Evolutionary conservation across 2,888 invertebrate species (phyloP), one percentile per base, ranked within the genome.

Genomic region (Lycaena phlaeas): DNA sequence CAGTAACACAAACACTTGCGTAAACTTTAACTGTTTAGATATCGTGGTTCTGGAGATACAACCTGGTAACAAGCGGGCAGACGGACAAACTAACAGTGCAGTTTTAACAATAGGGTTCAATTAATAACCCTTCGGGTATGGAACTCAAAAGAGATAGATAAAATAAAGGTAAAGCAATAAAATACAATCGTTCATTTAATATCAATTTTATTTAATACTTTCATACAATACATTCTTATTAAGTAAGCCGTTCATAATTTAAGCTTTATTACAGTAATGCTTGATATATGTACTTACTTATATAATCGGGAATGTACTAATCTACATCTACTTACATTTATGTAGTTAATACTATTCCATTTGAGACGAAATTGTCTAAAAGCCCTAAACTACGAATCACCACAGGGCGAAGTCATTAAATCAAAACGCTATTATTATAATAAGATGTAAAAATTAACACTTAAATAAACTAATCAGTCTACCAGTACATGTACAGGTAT

Each of bases 221-320:
- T 34, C 18, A 34, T 34, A 22, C 18, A 34, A 22, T 34, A 34
- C 34, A 34, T 34, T 22, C 34, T 34, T 34, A 31, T 11, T 31
- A 34, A 12, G 34, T 18, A 22, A 34, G 17, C 18, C 11, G 22
- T 34, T 22, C 34, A 34, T 34, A 18, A 34, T 34, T 34, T 34
- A 34, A 34, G 18, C 7, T 34, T 34, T 34, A 34, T 34, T 18
- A 34, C 34, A 34, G 18, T 34, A 11, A 31, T 41, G 44, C 48
- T 64, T 61, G 57, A 62, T 60, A n/a, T n/a, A n/a, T 59, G 60
- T 43, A 41, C 44, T 46, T 46, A 49, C 58, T 52, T 81, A 81
- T 81, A 79, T 77, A 49, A 28, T 68, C 64, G 68, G 81, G 81
- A 81, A 81, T 81, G 82, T 81, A 82, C 81, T 71, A 69, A 61